Evolutionary conservation across 2,113 vertebrate genomes (phyloP), one percentile per base, ranked within the genome.

Genomic region (Urocolius indicus): DNA sequence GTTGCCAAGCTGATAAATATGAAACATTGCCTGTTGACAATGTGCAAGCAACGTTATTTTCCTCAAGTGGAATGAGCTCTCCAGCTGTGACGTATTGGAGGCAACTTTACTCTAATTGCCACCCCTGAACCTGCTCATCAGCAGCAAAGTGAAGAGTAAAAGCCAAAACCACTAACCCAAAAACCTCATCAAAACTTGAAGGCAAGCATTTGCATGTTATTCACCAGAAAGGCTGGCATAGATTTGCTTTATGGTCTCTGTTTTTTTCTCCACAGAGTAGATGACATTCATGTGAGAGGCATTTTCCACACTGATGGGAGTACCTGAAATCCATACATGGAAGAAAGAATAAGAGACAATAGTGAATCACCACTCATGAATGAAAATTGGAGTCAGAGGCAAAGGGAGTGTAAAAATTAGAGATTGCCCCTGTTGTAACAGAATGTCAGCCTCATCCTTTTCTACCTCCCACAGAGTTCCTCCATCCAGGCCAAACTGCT

Each of bases 1-100:
- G 74, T 68, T 91, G 49, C 66, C 74, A 89, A 82, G 66, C 72
- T 95, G 84, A 80, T 76, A 85, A 95, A 83, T 51, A 79, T 11
- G 58, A 91, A 95, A 63, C 6, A 43, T 14, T 4, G 1, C 30
- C 46, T 58, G 49, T 65, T 34, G 71, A 76, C 65, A 85, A 87
- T 24, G 30, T 77, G 67, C 71, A 93, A 87, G 55, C 46, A 94
- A 74, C 34, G 27, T 45, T 79, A 29, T 80, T 85, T 87, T 80
- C 49, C 71, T 73, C 36, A 52, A 89, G 69, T n/a, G 77, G 89
- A 87, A 89, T 30, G 72, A 91, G 54, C 26, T 78, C 29, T 68
- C 30, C 24, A 79, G 54, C 68, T 63, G 49, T 82, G 89, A 91
- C 0, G 2, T 46, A 32, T 6, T 49, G 43, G 58, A 89, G 30